Conservation (phyloP, 2,797 vertebrate genomes). For the Dallia pectoralis region DNA sequence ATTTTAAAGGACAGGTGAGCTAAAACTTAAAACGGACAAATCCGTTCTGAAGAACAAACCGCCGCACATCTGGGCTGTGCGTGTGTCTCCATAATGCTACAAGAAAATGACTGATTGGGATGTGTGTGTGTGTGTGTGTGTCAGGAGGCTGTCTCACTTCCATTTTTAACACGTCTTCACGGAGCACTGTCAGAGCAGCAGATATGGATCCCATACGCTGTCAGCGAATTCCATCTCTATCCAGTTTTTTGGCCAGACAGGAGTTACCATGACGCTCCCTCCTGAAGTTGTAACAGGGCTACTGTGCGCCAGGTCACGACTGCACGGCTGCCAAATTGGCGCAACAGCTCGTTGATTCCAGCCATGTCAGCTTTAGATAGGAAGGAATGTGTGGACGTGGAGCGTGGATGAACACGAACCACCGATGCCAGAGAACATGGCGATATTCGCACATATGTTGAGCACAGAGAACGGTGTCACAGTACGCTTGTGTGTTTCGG, state of each 20-base stretch:
- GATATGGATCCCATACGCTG: constrained; percentile 19
- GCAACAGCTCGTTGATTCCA: constrained; percentile 26
- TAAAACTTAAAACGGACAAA: constrained; percentile 27
- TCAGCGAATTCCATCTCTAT: background rate
- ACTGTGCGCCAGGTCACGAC: constrained; percentile 22
- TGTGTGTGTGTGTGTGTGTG: background rate
- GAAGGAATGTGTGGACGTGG: background rate
- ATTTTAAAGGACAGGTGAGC: constrained; percentile 62
- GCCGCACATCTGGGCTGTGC: constrained; percentile 34
- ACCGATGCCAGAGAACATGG: constrained; percentile 7
- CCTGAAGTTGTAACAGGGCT: constrained; percentile 12
- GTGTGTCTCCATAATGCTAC: constrained; percentile 2
- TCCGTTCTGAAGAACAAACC: constrained; percentile 47
- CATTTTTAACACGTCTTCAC: constrained; percentile 14
- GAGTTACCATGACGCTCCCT: background rate
- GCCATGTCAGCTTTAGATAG: constrained; percentile 11
- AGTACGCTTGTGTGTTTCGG: background rate
- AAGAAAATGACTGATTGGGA: no score
- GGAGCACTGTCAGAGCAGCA: constrained; percentile 17
- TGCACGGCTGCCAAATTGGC: constrained; percentile 32
- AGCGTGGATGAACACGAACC: constrained; percentile 19
- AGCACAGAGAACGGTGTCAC: constrained; percentile 33
- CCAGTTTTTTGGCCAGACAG: constrained; percentile 9
- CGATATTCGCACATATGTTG: constrained; percentile 46
- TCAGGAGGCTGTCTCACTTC: background rate